Evolutionary conservation across 2,113 vertebrate genomes (phyloP).

Genomic region (Pituophis catenifer): DNA sequence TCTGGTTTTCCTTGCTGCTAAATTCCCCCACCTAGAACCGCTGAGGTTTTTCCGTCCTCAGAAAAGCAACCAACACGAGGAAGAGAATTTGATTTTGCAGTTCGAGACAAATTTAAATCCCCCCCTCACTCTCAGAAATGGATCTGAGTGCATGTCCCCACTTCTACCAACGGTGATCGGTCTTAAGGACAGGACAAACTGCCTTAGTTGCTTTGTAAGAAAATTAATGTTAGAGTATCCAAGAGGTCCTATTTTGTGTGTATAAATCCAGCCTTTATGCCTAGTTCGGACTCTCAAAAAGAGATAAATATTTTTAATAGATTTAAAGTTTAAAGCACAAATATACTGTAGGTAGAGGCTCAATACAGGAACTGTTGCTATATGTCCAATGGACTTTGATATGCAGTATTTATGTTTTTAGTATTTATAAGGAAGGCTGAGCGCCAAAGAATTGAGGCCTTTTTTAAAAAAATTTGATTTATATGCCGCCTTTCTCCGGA

Average conservation of each 20-base stretch:
- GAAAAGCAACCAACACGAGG: neutral
- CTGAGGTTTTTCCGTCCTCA: neutral
- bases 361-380: neutral
- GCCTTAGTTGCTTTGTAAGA: neutral
- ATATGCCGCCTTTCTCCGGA: too few species aligned
- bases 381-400: neutral
- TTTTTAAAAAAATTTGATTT: too few species aligned
- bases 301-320: neutral
- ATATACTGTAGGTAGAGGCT: neutral
- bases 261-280: neutral
- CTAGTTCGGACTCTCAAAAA: neutral
- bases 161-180: too few species aligned
- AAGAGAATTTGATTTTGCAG: constrained; percentile 11
- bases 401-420: neutral
- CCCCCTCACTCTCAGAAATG: neutral
- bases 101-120: constrained; percentile 3
- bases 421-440: too few species aligned
- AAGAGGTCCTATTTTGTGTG: neutral
- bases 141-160: neutral
- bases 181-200: neutral
- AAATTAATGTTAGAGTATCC: neutral
- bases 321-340: neutral
- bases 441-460: too few species aligned
- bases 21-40: constrained; percentile 14
- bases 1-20: constrained; percentile 32